Evolutionary conservation across 2,797 vertebrate genomes (phyloP).

Genomic region (Alca torda): DNA sequence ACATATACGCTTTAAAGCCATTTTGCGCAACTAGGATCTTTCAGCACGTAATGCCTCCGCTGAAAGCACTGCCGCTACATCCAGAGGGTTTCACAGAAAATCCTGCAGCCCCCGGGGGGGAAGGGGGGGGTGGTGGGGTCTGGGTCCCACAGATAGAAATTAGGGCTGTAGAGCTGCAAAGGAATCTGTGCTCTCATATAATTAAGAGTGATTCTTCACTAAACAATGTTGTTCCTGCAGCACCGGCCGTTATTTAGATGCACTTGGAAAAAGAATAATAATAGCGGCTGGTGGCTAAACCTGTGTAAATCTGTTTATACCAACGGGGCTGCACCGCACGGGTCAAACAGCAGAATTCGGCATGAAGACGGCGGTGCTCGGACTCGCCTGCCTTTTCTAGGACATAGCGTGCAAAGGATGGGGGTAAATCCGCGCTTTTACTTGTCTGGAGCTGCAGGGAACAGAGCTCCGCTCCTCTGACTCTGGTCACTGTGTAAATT

Average conservation of each 20-base stretch:
- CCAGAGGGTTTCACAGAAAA: background rate
- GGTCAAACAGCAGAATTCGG: background rate
- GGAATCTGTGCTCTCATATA: background rate
- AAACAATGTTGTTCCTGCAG: background rate
- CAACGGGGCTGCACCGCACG: background rate
- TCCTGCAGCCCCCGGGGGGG: background rate
- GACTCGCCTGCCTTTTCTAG: background rate
- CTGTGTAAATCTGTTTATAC: background rate
- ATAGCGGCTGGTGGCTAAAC: background rate
- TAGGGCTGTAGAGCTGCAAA: background rate
- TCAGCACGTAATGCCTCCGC: background rate
- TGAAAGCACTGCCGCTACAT: background rate
- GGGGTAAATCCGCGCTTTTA: background rate
- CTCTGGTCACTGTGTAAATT: background rate
- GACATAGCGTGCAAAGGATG: background rate
- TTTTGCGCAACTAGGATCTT: background rate
- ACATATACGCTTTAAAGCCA: background rate
- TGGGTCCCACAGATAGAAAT: background rate
- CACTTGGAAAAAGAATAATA: background rate
- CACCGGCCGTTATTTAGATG: background rate
- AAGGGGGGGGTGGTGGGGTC: background rate
- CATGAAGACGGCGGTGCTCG: fast-evolving
- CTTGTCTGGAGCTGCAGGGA: background rate
- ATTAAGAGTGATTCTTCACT: background rate
- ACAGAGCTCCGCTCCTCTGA: background rate